A percentile compares a stretch with the other conserved stretches of the same genome.
Conservation (phyloP, 2,797 vertebrate genomes). For the Scarus forsteni region DNA sequence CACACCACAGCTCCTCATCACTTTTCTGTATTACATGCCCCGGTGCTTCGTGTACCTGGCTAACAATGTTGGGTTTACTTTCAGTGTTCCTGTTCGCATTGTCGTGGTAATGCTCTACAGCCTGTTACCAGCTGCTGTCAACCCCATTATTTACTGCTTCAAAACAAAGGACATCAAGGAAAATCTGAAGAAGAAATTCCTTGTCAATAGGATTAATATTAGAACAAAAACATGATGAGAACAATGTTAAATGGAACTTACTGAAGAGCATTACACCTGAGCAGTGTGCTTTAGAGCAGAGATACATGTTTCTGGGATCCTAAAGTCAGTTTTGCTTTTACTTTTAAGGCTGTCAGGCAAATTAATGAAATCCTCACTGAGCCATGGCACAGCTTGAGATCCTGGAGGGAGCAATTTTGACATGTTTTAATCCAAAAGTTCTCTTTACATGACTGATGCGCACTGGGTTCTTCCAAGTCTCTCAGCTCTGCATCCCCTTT, state of each 20-base stretch:
- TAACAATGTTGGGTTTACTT: slow-evolving; percentile 27
- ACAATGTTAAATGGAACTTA: too few relatives aligned
- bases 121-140: slow-evolving; percentile 72
- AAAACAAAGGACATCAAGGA: slow-evolving; percentile 65
- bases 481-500: too few relatives aligned
- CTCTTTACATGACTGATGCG: too few relatives aligned
- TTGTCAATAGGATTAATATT: background rate
- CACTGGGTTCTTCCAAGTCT: too few relatives aligned
- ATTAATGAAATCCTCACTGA: too few relatives aligned
- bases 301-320: too few relatives aligned
- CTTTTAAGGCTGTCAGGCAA: too few relatives aligned
- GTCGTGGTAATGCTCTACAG: slow-evolving; percentile 53
- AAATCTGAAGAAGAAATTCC: slow-evolving; percentile 33
- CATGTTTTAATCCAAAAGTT: too few relatives aligned
- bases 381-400: too few relatives aligned
- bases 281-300: background rate
- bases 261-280: background rate
- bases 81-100: slow-evolving; percentile 31
- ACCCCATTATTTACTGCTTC: slow-evolving; percentile 81
- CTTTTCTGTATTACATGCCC: slow-evolving; percentile 62
- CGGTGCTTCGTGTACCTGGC: slow-evolving; percentile 55
- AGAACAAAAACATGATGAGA: background rate
- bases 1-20: slow-evolving; percentile 72
- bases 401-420: too few relatives aligned
- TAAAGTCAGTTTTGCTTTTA: too few relatives aligned